These are phyloP conservation scores for Patella caerulea DNA, from an alignment of 2,888 invertebrate species.

Conservation along the genomic window DNA sequence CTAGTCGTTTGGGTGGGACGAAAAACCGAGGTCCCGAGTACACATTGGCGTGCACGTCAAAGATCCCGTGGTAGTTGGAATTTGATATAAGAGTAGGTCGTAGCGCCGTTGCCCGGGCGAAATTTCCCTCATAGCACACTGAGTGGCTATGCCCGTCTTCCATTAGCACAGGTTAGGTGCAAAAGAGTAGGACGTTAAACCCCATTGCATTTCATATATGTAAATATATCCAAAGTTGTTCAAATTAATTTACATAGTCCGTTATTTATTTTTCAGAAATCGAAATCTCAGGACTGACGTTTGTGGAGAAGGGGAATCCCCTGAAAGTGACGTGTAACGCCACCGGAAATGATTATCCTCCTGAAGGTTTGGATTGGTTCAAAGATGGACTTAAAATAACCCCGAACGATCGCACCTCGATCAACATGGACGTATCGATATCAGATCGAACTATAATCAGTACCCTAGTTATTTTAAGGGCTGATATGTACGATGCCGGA, in stretches of 20 bases:
- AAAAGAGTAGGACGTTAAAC: not conserved
- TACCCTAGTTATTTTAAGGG: conserved; percentile 44
- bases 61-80: too few species aligned
- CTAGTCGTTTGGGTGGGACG: too few species aligned
- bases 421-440: conserved; percentile 42
- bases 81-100: too few species aligned
- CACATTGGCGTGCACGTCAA: too few species aligned
- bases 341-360: conserved; percentile 43
- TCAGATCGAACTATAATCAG: conserved; percentile 48
- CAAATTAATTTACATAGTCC: not conserved
- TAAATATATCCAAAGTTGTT: not conserved
- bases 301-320: conserved; percentile 47
- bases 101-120: too few species aligned
- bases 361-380: conserved; percentile 54
- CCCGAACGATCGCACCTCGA: conserved; percentile 32
- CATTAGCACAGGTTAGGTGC: not conserved
- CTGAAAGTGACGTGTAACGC: conserved; percentile 51
- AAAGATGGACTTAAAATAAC: conserved; percentile 49
- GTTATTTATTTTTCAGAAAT: conserved; percentile 42
- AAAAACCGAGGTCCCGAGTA: too few species aligned
- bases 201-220: not conserved
- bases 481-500: conserved; percentile 52
- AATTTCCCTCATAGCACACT: too few species aligned
- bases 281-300: conserved; percentile 42
- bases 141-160: not conserved